phyloP scores from a whole-genome alignment of 2,888 invertebrate species.

The Nomada goodeniana region DNA sequence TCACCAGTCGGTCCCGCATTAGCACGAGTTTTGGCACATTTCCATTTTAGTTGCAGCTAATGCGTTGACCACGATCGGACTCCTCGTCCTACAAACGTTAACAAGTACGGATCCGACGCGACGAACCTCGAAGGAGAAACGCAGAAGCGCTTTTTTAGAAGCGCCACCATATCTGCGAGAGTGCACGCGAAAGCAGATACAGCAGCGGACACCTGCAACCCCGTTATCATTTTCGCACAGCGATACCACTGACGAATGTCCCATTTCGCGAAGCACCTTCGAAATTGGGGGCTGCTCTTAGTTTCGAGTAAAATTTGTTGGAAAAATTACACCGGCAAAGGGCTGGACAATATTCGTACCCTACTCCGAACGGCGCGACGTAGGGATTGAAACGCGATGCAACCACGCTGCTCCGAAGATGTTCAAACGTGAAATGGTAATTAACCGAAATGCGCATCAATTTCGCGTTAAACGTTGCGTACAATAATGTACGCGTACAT shows the following conservation, averaged over 20 bases:
- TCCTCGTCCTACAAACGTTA: constrained; percentile 1
- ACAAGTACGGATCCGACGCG: not conserved
- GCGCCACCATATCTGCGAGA: not conserved
- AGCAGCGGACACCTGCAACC: not conserved
- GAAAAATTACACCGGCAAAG: not conserved
- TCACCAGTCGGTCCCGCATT: constrained; percentile 49
- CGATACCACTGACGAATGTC: not conserved
- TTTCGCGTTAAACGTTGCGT: constrained; percentile 51
- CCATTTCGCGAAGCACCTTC: no score
- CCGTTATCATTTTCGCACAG: not conserved
- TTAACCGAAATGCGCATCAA: constrained; percentile 31
- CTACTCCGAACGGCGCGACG: no score
- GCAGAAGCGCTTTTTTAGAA: no score
- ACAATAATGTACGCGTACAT: constrained; percentile 10
- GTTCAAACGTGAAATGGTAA: constrained; percentile 15
- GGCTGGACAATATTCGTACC: not conserved
- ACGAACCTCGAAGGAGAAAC: not conserved
- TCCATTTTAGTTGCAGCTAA: constrained; percentile 46
- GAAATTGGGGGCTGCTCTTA: no score
- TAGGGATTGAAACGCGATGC: constrained; percentile 6
- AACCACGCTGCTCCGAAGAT: not conserved
- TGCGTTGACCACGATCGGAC: constrained; percentile 9
- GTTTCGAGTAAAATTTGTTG: no score
- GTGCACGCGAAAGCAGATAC: not conserved
- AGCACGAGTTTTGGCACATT: constrained; percentile 51